Conservation (phyloP, 2,113 vertebrate species). For the Trochalopteron elliotii region DNA sequence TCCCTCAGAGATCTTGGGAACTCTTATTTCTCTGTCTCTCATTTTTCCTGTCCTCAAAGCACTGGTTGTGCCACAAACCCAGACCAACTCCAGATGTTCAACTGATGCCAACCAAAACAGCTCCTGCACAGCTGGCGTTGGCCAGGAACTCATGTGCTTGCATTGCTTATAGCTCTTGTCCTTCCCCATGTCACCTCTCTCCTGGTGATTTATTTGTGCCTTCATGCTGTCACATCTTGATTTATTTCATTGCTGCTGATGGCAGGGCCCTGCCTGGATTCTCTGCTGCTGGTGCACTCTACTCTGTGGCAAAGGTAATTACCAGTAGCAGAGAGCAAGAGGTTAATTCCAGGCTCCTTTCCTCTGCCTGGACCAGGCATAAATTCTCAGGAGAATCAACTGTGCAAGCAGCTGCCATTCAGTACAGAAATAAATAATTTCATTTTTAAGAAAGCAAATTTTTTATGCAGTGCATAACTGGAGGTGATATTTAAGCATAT, state of each 20-base stretch:
- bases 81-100: neutral
- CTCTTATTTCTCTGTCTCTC: neutral
- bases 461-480: neutral
- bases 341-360: conserved; percentile 17
- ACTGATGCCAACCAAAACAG: neutral
- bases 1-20: neutral
- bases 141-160: neutral
- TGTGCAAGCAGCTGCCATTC: neutral
- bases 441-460: neutral
- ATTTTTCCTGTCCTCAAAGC: neutral
- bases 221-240: neutral
- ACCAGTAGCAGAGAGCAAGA: conserved; percentile 12
- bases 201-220: neutral
- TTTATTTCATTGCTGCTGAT: neutral
- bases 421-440: neutral
- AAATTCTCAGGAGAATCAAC: neutral
- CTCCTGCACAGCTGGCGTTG: neutral
- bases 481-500: neutral
- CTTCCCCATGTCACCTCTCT: neutral
- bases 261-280: neutral
- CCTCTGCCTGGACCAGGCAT: neutral
- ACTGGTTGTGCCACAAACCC: neutral
- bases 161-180: neutral
- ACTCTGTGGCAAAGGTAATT: neutral
- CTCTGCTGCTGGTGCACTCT: neutral